Percentiles rank a stretch among this genome's conserved stretches.
phyloP scores from a whole-genome alignment of 2,797 vertebrate species.

The Amblyopsis hoosieri region DNA sequence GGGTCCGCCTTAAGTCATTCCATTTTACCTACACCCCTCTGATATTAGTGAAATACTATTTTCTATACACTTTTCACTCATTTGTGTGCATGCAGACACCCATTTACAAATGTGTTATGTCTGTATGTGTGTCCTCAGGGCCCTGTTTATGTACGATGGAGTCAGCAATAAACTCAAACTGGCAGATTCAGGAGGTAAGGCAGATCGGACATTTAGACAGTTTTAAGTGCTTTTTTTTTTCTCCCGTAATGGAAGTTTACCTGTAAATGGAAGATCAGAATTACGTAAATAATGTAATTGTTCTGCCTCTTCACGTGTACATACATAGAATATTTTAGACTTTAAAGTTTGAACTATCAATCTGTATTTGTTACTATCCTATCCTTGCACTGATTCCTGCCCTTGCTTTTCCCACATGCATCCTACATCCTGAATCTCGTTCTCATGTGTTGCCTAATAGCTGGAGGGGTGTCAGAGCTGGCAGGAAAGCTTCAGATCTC shows the following conservation, averaged over 20 bases:
- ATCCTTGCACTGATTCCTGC: not conserved
- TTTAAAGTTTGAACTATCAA: not conserved
- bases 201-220: not conserved
- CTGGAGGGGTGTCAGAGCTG: slow-evolving; percentile 78
- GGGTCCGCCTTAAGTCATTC: not conserved
- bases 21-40: no score
- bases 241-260: slow-evolving; percentile 1
- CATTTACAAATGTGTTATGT: slow-evolving; percentile 13
- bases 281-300: slow-evolving; percentile 10
- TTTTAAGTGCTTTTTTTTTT: not conserved
- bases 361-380: not conserved
- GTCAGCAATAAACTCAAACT: slow-evolving; percentile 82
- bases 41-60: no score
- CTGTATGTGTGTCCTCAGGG: slow-evolving; percentile 69
- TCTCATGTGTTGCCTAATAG: slow-evolving; percentile 47
- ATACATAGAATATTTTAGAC: not conserved
- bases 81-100: not conserved
- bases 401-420: not conserved
- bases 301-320: not conserved
- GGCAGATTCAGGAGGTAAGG: slow-evolving; percentile 81
- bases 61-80: not conserved
- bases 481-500: slow-evolving; percentile 73
- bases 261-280: not conserved
- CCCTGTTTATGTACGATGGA: slow-evolving; percentile 80
- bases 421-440: not conserved